These are phyloP conservation scores for Polypterus bichir DNA, from an alignment of 2,113 vertebrate genomes.

Conservation along the genomic window DNA sequence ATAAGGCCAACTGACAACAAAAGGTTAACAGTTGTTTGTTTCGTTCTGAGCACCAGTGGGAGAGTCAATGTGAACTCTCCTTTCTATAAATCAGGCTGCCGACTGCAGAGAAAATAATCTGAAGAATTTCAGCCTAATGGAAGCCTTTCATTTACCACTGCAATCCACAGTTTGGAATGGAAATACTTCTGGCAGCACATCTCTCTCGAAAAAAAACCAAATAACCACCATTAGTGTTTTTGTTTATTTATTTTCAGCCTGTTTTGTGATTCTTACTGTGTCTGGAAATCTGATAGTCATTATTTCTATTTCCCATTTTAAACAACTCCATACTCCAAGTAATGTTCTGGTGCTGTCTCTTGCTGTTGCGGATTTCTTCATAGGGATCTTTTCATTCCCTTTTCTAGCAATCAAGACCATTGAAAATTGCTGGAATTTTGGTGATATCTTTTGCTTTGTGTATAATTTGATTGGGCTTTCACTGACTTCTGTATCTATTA, in stretches of 20 bases:
- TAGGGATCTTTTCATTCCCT: slow-evolving; percentile 43
- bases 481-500: slow-evolving; percentile 6
- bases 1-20: no score
- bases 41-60: no score
- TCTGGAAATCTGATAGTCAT: slow-evolving; percentile 9
- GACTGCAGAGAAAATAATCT: no score
- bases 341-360: slow-evolving; percentile 8
- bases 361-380: slow-evolving; percentile 7
- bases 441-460: slow-evolving; percentile 6
- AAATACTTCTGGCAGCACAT: no score
- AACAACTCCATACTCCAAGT: slow-evolving; percentile 11
- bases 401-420: slow-evolving; percentile 25
- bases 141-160: no score
- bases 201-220: neutral
- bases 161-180: no score
- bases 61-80: no score
- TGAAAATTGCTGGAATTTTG: slow-evolving; percentile 9
- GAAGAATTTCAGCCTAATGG: no score
- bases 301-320: slow-evolving; percentile 9
- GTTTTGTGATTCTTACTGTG: slow-evolving; percentile 28
- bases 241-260: slow-evolving; percentile 24
- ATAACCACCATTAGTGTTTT: neutral
- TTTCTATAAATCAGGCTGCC: no score
- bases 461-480: slow-evolving; percentile 3
- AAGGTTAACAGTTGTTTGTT: no score